A percentile compares a stretch with the other conserved stretches of the same genome.
phyloP scores from a whole-genome alignment of 2,113 vertebrate genomes.

The Vanacampus margaritifer region DNA sequence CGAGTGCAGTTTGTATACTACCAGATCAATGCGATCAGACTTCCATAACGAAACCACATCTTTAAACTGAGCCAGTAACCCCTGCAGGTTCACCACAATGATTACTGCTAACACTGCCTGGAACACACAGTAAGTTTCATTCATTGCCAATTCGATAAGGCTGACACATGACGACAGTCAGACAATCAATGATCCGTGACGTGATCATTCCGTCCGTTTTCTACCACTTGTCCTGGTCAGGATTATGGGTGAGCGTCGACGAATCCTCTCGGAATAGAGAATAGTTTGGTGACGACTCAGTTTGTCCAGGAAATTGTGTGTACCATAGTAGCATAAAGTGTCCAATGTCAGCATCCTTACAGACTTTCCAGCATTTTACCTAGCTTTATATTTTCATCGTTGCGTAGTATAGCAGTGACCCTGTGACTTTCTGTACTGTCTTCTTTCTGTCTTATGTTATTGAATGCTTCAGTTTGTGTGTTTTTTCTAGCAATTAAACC shows the following conservation, averaged over 20 bases:
- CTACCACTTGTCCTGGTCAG: neutral
- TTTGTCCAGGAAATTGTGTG: too few species aligned
- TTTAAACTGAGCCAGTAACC: conserved; percentile 83
- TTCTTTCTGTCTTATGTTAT: neutral
- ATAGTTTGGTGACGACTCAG: neutral
- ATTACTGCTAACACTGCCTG: conserved; percentile 86
- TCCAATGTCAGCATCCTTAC: neutral
- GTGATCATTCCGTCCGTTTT: neutral
- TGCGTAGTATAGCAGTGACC: too few species aligned
- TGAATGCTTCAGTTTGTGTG: neutral
- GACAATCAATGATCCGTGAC: neutral
- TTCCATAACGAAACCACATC: conserved; percentile 82
- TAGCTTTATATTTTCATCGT: too few species aligned
- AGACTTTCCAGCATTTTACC: neutral
- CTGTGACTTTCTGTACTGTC: too few species aligned
- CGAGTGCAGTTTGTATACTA: conserved; percentile 34
- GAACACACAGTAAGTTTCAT: conserved; percentile 35
- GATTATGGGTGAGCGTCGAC: neutral
- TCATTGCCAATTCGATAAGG: neutral
- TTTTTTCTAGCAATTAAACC: too few species aligned
- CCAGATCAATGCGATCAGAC: conserved; percentile 84
- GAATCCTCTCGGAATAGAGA: neutral
- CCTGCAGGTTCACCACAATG: conserved; percentile 86
- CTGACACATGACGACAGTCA: neutral
- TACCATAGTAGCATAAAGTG: neutral